A percentile compares a stretch with the other conserved stretches of the same genome.
phyloP scores from a whole-genome alignment of 2,888 invertebrate species.

The Himalopsyche japonica region DNA sequence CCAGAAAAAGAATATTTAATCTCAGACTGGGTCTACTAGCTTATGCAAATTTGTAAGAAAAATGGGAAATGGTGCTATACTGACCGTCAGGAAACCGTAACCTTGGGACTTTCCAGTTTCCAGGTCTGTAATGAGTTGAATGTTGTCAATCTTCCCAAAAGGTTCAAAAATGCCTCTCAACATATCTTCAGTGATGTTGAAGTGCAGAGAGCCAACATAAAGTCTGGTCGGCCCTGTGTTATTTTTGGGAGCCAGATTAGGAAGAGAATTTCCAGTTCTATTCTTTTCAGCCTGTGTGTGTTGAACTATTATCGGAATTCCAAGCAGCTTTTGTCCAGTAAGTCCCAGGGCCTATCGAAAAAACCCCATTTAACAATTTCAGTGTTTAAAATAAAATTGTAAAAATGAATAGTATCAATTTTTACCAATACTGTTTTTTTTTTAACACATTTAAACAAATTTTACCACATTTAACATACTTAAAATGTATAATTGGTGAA shows the following conservation, averaged over 20 bases:
- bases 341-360: constrained; percentile 81
- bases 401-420: too few species aligned
- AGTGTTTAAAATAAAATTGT: too few species aligned
- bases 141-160: constrained; percentile 94
- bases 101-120: constrained; percentile 97
- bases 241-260: constrained; percentile 82
- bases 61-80: constrained; percentile 43
- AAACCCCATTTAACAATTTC: too few species aligned
- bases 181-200: constrained; percentile 99
- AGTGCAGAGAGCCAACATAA: constrained; percentile 97
- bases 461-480: too few species aligned
- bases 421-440: too few species aligned
- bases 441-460: too few species aligned
- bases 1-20: constrained; percentile 4
- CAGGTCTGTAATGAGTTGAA: constrained; percentile 93
- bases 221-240: constrained; percentile 94
- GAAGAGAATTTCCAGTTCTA: constrained; percentile 85
- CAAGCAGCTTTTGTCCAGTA: constrained; percentile 92
- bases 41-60: constrained; percentile 15
- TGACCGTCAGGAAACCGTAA: constrained; percentile 95
- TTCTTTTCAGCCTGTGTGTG: constrained; percentile 96
- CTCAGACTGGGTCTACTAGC: constrained; percentile 32
- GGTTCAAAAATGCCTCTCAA: constrained; percentile 97
- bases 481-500: too few species aligned
- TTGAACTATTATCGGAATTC: constrained; percentile 97